Conservation (phyloP, 2,113 vertebrate species). For the Hiodon tergisus region DNA sequence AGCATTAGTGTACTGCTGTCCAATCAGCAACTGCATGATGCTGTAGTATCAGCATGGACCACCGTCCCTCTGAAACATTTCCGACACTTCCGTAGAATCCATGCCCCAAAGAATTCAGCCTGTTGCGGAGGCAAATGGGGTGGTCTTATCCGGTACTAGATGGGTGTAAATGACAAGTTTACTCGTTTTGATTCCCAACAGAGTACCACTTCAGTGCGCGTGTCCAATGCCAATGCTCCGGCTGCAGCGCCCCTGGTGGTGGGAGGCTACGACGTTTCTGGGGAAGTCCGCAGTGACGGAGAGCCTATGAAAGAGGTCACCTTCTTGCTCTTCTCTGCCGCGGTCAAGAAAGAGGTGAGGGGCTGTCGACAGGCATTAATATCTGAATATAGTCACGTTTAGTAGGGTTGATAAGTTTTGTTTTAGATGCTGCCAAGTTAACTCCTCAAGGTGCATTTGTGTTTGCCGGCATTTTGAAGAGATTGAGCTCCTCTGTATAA, state of each 20-base stretch:
- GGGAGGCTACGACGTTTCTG: slow-evolving; percentile 88
- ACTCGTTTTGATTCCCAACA: slow-evolving; percentile 39
- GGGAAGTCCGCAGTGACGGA: slow-evolving; percentile 89
- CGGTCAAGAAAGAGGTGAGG: slow-evolving; percentile 74
- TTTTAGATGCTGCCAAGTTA: not conserved
- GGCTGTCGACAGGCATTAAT: not conserved
- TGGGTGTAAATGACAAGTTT: not conserved
- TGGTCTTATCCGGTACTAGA: no score
- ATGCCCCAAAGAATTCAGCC: no score
- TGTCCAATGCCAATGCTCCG: slow-evolving; percentile 78
- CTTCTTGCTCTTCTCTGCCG: slow-evolving; percentile 89
- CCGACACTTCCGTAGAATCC: no score
- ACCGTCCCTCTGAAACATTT: no score
- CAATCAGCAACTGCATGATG: no score
- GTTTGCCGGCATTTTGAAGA: no score
- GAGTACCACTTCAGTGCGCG: slow-evolving; percentile 75
- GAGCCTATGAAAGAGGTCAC: slow-evolving; percentile 97
- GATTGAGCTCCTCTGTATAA: no score
- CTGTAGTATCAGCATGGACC: no score
- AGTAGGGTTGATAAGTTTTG: not conserved
- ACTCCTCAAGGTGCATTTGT: no score
- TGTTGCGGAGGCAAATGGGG: no score
- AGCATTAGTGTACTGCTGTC: not conserved
- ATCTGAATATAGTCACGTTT: not conserved
- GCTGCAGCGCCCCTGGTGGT: slow-evolving; percentile 76